A percentile compares a stretch with the other conserved stretches of the same genome.
These are phyloP conservation scores for Schizotus pectinicornis DNA, from an alignment of 2,888 invertebrate genomes.

Conservation along the genomic window DNA sequence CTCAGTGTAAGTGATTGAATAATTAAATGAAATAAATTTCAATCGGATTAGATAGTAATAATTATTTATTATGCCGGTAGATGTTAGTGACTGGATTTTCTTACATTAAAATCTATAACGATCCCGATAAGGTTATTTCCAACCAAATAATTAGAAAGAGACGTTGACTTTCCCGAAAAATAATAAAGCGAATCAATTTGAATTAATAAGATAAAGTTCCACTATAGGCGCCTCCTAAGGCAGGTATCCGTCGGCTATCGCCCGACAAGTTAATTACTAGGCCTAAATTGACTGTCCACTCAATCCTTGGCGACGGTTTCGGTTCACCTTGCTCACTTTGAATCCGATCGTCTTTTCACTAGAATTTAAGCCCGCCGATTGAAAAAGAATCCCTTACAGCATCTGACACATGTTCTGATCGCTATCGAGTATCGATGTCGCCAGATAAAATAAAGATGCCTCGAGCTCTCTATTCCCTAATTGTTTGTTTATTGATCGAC, in stretches of 20 bases:
- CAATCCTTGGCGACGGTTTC: constrained; percentile 15
- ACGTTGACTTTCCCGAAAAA: too few relatives aligned
- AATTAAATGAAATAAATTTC: too few relatives aligned
- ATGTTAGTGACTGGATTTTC: too few relatives aligned
- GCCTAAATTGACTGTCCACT: constrained; percentile 5
- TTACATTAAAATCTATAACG: too few relatives aligned
- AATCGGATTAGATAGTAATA: too few relatives aligned
- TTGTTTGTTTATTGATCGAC: constrained; percentile 16
- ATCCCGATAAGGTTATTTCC: too few relatives aligned
- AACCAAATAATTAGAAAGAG: too few relatives aligned
- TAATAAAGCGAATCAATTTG: too few relatives aligned
- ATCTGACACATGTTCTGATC: constrained; percentile 44
- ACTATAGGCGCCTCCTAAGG: background rate
- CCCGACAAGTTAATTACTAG: background rate
- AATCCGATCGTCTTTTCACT: constrained; percentile 24
- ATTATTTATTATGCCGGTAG: too few relatives aligned
- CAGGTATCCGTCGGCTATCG: constrained; percentile 8
- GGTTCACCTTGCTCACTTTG: constrained; percentile 7
- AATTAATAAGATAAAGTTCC: background rate
- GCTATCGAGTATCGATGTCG: constrained; percentile 39
- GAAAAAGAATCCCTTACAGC: constrained; percentile 23
- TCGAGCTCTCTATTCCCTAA: constrained; percentile 14
- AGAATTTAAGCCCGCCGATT: constrained; percentile 26
- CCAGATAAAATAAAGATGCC: constrained; percentile 9
- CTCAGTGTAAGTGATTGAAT: too few relatives aligned